Percentiles rank a stretch among this genome's conserved stretches.
phyloP scores from a whole-genome alignment of 2,113 vertebrate species.

The Kryptolebias marmoratus region DNA sequence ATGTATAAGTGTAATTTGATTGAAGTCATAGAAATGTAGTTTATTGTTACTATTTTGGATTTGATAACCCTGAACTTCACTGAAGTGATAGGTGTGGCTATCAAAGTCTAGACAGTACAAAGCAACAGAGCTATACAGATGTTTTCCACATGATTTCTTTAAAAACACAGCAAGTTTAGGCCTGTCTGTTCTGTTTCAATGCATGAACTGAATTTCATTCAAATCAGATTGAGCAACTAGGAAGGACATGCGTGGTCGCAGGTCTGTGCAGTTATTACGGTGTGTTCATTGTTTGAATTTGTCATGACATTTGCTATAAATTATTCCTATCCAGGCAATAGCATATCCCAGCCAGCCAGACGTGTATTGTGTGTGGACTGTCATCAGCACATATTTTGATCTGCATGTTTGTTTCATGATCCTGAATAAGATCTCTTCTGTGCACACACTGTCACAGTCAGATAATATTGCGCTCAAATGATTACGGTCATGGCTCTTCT shows the following conservation, averaged over 20 bases:
- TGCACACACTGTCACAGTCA: background rate
- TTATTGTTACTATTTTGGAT: background rate
- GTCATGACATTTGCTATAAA: background rate
- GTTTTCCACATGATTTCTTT: conserved; percentile 16
- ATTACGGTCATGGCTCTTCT: background rate
- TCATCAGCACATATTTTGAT: conserved; percentile 24
- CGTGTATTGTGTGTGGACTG: background rate
- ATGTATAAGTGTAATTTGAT: no score
- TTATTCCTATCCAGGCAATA: background rate
- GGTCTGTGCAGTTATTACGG: background rate
- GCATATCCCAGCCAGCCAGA: background rate
- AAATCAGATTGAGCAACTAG: conserved; percentile 16
- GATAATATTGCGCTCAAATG: background rate
- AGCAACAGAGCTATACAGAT: conserved; percentile 15
- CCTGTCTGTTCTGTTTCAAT: conserved; percentile 18
- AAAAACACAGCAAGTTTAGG: conserved; percentile 17
- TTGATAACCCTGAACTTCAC: background rate
- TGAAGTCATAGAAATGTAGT: no score
- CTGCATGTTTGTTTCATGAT: conserved; percentile 19
- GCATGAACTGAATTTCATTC: conserved; percentile 25
- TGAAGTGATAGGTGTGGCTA: background rate
- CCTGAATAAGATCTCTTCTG: conserved; percentile 8
- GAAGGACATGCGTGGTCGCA: background rate
- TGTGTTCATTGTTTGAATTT: background rate
- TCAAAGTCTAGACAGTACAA: background rate